A percentile compares a stretch with the other conserved stretches of the same genome.
Evolutionary conservation across 2,113 vertebrate genomes (phyloP).

Genomic region (Rhinopomastus cyanomelas): DNA sequence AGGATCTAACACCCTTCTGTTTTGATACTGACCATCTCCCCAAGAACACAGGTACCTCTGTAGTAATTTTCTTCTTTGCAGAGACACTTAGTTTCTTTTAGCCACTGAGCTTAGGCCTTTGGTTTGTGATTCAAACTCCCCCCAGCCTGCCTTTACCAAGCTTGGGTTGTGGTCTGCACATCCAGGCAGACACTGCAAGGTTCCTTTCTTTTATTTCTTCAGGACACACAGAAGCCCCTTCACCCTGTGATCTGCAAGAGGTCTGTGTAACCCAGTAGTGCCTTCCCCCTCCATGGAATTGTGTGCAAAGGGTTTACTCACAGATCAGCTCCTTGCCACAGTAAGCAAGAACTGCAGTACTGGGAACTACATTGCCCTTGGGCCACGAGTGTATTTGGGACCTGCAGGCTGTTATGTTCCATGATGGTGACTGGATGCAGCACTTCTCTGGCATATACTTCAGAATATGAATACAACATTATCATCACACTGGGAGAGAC

Average conservation of each 20-base stretch:
- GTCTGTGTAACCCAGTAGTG: background rate
- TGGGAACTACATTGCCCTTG: rapidly evolving
- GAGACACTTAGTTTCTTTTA: background rate
- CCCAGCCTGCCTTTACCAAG: background rate
- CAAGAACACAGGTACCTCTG: background rate
- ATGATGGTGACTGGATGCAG: rapidly evolving
- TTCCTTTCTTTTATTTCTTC: background rate
- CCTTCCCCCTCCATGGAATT: background rate
- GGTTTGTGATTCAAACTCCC: background rate
- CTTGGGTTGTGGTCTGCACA: background rate
- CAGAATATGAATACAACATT: background rate
- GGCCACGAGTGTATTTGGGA: rapidly evolving
- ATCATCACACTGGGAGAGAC: background rate
- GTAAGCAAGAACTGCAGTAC: background rate
- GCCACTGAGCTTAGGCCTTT: background rate
- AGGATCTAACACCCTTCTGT: background rate
- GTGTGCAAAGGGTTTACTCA: rapidly evolving
- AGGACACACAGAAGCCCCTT: background rate
- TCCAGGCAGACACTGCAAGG: background rate
- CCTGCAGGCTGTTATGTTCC: background rate
- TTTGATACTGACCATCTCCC: background rate
- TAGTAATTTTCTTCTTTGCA: background rate
- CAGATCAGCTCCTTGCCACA: rapidly evolving
- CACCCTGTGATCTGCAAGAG: background rate
- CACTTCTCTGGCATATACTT: background rate